Percentiles rank a stretch among this genome's conserved stretches.
These are phyloP conservation scores for Cantharis lateralis DNA, from an alignment of 2,888 invertebrate genomes.

Conservation along the genomic window DNA sequence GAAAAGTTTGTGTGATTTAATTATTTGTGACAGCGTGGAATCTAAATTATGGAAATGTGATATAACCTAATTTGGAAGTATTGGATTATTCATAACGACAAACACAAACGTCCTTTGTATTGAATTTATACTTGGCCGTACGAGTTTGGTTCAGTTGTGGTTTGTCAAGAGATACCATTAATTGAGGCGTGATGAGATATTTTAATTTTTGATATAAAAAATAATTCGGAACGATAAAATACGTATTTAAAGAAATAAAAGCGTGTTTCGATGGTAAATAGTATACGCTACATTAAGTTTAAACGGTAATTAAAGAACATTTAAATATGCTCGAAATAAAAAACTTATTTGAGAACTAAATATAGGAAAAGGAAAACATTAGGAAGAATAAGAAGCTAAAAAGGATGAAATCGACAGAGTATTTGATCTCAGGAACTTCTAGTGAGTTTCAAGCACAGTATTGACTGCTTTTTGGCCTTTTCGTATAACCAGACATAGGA, in stretches of 20 bases:
- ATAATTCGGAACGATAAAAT: not conserved
- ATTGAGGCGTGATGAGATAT: conserved; percentile 26
- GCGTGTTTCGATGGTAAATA: not conserved
- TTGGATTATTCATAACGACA: conserved; percentile 39
- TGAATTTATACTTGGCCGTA: conserved; percentile 30
- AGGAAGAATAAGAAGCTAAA: conserved; percentile 9
- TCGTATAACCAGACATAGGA: conserved; percentile 37
- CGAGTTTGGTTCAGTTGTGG: conserved; percentile 16
- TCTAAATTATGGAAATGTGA: conserved; percentile 42
- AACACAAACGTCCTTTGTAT: conserved; percentile 37
- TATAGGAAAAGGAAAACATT: conserved; percentile 26
- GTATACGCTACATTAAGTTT: not conserved
- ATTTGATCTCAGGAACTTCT: conserved; percentile 39
- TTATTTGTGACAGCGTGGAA: conserved; percentile 41
- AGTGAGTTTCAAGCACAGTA: conserved; percentile 41
- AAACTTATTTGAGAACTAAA: conserved; percentile 12
- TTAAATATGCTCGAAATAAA: conserved; percentile 4
- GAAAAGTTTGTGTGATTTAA: conserved; percentile 43
- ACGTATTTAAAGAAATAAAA: not conserved
- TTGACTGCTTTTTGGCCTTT: conserved; percentile 43
- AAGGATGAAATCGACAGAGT: conserved; percentile 22
- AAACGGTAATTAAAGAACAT: conserved; percentile 2
- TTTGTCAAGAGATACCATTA: conserved; percentile 33
- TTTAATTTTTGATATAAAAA: not conserved
- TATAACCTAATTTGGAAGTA: conserved; percentile 40